Base-by-base conservation (phyloP, 2,797 vertebrate species). In the Catharus ustulatus region DNA sequence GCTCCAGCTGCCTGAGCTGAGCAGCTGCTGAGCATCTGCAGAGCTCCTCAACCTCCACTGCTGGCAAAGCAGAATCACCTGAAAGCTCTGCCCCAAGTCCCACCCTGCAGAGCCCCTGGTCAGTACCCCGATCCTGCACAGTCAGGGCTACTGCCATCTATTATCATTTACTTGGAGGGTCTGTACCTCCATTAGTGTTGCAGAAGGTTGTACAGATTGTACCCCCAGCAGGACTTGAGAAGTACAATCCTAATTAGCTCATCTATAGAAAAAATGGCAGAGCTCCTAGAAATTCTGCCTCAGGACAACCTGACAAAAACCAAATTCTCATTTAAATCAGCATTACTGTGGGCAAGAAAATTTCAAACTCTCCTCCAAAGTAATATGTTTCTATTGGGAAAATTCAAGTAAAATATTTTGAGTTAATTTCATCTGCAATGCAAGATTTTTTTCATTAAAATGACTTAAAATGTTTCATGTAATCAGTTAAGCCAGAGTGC, bases 381-480 rank as follows among this genome's bases (percentile, higher is more conserved):
- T 11, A 79, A 81, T 2, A 17, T 6, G 8, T 64, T 64, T 83
- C 84, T 75, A 40, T 22, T 36, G 27, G 87, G 84, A 94, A 94
- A 93, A 96, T 24, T 52, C 15, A 79, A 63, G 73, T 52, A 74
- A 95, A 94, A 82, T 85, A 86, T 90, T 92, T 84, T 66, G 69
- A 89, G 73, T 81, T 92, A 75, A 89, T 88, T 94, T 88, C 48
- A 88, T 91, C 71, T 16, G 68, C 67, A 82, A 42, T 71, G 67
- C 83, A 92, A 84, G 91, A 86, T 57, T 93, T 86, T 79, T 75
- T 94, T 89, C 66, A 87, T 77, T 86, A 91, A 82, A 90, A 38
- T 43, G 63, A 91, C 67, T 79, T 74, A 46, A 83, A 80, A 79
- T 82, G 74, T 36, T 93, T 93, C 76, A 90, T 54, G 24, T 73